Conservation (phyloP, 2,113 vertebrate species). For the Menidia beryllina region DNA sequence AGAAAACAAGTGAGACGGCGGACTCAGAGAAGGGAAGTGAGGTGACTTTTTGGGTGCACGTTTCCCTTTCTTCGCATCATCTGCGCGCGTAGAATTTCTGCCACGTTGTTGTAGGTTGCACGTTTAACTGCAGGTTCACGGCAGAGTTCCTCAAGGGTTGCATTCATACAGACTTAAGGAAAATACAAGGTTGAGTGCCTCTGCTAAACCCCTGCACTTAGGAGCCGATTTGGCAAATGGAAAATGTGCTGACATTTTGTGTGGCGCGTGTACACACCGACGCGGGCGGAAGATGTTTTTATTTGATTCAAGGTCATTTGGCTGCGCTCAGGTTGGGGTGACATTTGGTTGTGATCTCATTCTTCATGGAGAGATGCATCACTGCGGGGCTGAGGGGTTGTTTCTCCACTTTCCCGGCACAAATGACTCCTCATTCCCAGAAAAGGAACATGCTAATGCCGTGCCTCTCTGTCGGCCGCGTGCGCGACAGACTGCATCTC, state of each 20-base stretch:
- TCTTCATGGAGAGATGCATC: conserved; percentile 74
- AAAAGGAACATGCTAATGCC: conserved; percentile 74
- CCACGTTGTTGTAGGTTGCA: conserved; percentile 38
- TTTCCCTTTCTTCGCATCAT: conserved; percentile 12
- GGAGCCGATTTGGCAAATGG: conserved; percentile 64
- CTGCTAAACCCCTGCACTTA: conserved; percentile 72
- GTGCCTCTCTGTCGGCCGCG: conserved; percentile 48
- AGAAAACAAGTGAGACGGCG: conserved; percentile 41
- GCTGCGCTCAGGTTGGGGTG: conserved; percentile 66
- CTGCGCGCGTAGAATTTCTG: conserved; percentile 20
- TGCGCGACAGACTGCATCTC: conserved; percentile 67
- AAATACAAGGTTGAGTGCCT: conserved; percentile 69
- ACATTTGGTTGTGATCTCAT: conserved; percentile 80
- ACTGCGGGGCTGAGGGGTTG: conserved; percentile 68
- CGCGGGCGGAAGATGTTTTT: conserved; percentile 71
- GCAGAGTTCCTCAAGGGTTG: conserved; percentile 41
- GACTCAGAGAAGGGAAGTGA: conserved; percentile 21
- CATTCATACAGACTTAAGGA: conserved; percentile 45
- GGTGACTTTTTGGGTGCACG: conserved; percentile 10
- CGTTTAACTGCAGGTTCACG: conserved; percentile 54
- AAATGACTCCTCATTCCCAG: conserved; percentile 81
- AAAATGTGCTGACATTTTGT: conserved; percentile 75
- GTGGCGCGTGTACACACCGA: conserved; percentile 55
- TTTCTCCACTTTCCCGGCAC: conserved; percentile 79
- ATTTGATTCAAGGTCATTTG: conserved; percentile 76